Conservation (phyloP, 2,888 invertebrate species). For the Pammene aurita region DNA sequence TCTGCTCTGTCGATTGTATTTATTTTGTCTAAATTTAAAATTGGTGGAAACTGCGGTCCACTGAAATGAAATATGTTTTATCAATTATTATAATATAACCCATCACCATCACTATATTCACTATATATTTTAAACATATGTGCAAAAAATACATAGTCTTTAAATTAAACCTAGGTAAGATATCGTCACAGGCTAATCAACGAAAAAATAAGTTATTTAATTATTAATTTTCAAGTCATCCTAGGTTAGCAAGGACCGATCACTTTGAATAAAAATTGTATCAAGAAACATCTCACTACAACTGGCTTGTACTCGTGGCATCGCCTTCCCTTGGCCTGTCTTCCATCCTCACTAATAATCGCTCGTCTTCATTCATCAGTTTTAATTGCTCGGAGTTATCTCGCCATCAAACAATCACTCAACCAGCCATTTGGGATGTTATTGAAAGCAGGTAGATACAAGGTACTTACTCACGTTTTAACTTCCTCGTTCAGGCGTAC, state of each 20-base stretch:
- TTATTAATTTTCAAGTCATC: not conserved
- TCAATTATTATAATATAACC: too few species aligned
- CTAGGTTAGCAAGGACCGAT: too few species aligned
- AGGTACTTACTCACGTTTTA: constrained; percentile 69
- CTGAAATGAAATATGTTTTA: constrained; percentile 46
- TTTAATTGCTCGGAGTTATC: constrained; percentile 43
- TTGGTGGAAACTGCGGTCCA: constrained; percentile 47
- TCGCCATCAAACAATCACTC: constrained; percentile 22
- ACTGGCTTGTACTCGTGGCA: constrained; percentile 49
- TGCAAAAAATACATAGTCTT: too few species aligned
- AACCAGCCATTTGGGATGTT: constrained; percentile 21
- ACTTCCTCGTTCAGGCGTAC: constrained; percentile 57
- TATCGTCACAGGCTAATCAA: too few species aligned
- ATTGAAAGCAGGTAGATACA: constrained; percentile 34
- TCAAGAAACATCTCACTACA: constrained; percentile 52
- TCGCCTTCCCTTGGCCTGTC: constrained; percentile 48
- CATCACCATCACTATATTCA: not conserved
- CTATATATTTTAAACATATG: too few species aligned
- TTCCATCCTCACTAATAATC: constrained; percentile 57
- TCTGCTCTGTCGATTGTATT: constrained; percentile 39
- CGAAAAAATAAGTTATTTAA: too few species aligned
- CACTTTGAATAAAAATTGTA: not conserved
- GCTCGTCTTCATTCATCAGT: constrained; percentile 69
- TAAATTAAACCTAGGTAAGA: not conserved
- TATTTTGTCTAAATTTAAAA: constrained; percentile 48